Percentiles rank a stretch among this genome's conserved stretches.
These are phyloP conservation scores for Synergus itoensis DNA, from an alignment of 2,888 invertebrate genomes.

Conservation along the genomic window DNA sequence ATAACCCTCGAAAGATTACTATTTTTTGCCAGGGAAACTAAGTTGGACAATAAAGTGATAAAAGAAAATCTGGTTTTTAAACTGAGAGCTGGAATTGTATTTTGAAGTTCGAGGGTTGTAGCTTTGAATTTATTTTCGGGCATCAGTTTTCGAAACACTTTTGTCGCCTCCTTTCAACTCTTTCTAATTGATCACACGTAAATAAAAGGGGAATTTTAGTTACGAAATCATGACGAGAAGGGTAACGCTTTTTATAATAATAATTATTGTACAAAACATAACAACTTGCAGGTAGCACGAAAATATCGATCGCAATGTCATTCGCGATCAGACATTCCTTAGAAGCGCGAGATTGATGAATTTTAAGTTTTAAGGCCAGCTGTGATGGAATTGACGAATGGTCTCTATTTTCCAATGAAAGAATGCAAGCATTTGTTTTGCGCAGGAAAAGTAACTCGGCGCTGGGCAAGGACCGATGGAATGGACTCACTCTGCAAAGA, in stretches of 20 bases:
- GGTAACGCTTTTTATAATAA: conserved; percentile 13
- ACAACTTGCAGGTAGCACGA: conserved; percentile 68
- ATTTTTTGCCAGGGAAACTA: background rate
- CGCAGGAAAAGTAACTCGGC: conserved; percentile 71
- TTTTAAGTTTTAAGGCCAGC: conserved; percentile 62
- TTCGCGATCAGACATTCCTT: conserved; percentile 58
- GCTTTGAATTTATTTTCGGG: background rate
- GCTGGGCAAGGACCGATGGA: conserved; percentile 65
- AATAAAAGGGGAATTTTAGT: background rate
- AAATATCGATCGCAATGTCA: conserved; percentile 55
- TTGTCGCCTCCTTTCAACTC: background rate
- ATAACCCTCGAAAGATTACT: background rate
- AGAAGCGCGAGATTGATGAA: conserved; percentile 57
- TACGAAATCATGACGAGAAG: background rate
- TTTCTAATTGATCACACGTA: background rate
- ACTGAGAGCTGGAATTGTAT: background rate
- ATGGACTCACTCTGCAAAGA: conserved; percentile 31
- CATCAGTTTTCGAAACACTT: background rate
- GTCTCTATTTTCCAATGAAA: conserved; percentile 43
- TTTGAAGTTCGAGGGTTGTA: background rate
- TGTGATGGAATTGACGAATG: conserved; percentile 67
- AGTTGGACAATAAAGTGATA: background rate
- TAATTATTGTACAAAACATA: conserved; percentile 19
- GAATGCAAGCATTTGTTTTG: conserved; percentile 72
- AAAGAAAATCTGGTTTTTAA: background rate